A percentile compares a stretch with the other conserved stretches of the same genome.
Evolutionary conservation across 2,888 invertebrate species (phyloP).

Genomic region (Ferrisia virgata): DNA sequence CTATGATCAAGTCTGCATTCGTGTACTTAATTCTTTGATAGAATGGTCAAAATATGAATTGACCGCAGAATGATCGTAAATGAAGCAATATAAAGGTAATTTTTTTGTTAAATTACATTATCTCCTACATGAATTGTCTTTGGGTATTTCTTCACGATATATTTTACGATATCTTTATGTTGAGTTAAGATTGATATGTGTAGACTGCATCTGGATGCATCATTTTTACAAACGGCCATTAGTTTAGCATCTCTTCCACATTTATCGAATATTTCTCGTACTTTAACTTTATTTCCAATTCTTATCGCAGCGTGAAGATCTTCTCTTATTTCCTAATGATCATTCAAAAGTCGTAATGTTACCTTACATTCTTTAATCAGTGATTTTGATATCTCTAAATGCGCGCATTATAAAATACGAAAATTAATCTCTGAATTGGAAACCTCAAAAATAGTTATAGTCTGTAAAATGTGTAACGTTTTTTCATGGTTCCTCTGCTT

Average conservation of each 20-base stretch:
- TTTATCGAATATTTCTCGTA: slow-evolving; percentile 49
- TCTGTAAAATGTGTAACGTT: slow-evolving; percentile 63
- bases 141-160: slow-evolving; percentile 69
- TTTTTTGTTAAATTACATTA: slow-evolving; percentile 63
- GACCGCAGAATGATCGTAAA: no score
- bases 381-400: not conserved
- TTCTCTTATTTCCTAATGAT: slow-evolving; percentile 68
- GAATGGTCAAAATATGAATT: no score
- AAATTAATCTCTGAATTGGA: not conserved
- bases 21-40: not conserved
- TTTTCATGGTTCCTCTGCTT: slow-evolving; percentile 65
- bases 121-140: slow-evolving; percentile 75
- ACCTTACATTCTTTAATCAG: not conserved
- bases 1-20: not conserved
- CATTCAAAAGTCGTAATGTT: not conserved
- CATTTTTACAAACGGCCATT: slow-evolving; percentile 63
- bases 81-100: not conserved
- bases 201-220: slow-evolving; percentile 72
- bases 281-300: slow-evolving; percentile 57
- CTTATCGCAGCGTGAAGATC: slow-evolving; percentile 71
- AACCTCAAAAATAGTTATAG: slow-evolving; percentile 47
- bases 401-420: not conserved
- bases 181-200: slow-evolving; percentile 85
- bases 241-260: slow-evolving; percentile 57
- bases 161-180: slow-evolving; percentile 75